These are phyloP conservation scores for Dryas iulia DNA, from an alignment of 1,140 invertebrate species.

Conservation along the genomic window DNA sequence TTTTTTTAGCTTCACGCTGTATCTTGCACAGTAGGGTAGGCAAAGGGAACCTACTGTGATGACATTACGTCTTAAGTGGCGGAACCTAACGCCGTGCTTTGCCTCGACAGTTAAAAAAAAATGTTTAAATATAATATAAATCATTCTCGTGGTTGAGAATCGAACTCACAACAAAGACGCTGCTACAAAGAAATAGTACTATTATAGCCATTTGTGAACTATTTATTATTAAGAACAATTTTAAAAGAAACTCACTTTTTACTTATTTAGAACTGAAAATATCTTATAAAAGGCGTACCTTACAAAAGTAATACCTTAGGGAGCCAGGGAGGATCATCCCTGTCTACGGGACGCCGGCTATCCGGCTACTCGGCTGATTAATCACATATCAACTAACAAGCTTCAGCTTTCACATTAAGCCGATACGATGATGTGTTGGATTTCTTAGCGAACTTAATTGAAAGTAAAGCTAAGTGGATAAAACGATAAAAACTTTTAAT, in stretches of 20 bases:
- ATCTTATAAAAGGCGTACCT: conserved; percentile 16
- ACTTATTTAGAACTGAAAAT: not conserved
- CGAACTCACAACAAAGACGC: not conserved
- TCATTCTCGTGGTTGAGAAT: not conserved
- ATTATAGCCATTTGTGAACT: too few relatives aligned
- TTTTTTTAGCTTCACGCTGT: too few relatives aligned
- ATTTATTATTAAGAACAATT: too few relatives aligned
- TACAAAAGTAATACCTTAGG: conserved; percentile 22
- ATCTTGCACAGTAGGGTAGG: too few relatives aligned
- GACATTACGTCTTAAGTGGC: too few relatives aligned
- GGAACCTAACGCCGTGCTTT: too few relatives aligned
- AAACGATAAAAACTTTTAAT: not conserved
- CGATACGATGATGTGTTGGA: conserved; percentile 22
- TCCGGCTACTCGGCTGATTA: conserved; percentile 43
- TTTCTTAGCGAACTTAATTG: conserved; percentile 18
- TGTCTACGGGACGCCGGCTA: conserved; percentile 11
- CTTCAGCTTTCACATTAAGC: conserved; percentile 32
- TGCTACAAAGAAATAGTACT: too few relatives aligned
- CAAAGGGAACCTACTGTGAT: too few relatives aligned
- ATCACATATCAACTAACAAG: conserved; percentile 57
- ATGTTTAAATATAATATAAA: too few relatives aligned
- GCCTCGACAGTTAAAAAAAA: too few relatives aligned
- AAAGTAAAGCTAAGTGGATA: conserved; percentile 10
- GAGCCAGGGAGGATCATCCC: conserved; percentile 36
- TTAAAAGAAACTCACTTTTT: too few relatives aligned